These are phyloP conservation scores for Lacanobia wlatinum DNA, from an alignment of 2,888 invertebrate species.

Conservation along the genomic window DNA sequence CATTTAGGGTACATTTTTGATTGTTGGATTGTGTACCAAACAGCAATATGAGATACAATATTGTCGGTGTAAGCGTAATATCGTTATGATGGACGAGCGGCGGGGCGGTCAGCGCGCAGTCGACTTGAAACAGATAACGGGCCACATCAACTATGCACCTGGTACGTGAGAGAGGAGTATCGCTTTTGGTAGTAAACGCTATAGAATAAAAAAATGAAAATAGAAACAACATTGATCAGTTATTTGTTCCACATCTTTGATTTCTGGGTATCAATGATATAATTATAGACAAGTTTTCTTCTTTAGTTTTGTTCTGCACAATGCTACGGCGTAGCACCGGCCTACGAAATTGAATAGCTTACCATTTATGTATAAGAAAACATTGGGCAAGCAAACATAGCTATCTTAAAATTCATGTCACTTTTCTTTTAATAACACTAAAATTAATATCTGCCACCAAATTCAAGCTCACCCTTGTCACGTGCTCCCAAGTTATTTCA, in stretches of 20 bases:
- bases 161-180: constrained; percentile 41
- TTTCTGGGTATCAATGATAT: too few species aligned
- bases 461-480: constrained; percentile 50
- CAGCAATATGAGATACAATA: constrained; percentile 85
- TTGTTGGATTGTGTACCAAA: constrained; percentile 58
- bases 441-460: constrained; percentile 40
- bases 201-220: neutral
- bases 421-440: constrained; percentile 22
- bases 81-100: constrained; percentile 89
- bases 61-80: constrained; percentile 89
- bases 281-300: too few species aligned
- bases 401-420: neutral
- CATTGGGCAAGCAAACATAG: neutral
- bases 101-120: constrained; percentile 87
- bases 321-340: constrained; percentile 25
- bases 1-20: constrained; percentile 57
- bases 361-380: neutral
- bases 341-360: neutral
- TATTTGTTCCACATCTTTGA: too few species aligned
- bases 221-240: neutral
- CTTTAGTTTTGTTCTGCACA: too few species aligned
- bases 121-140: constrained; percentile 87
- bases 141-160: constrained; percentile 69
- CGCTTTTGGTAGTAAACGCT: neutral
- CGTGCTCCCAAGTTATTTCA: constrained; percentile 61